A percentile compares a stretch with the other conserved stretches of the same genome.
These are phyloP conservation scores for Hydrophis major DNA, from an alignment of 2,797 vertebrate genomes.

Conservation along the genomic window DNA sequence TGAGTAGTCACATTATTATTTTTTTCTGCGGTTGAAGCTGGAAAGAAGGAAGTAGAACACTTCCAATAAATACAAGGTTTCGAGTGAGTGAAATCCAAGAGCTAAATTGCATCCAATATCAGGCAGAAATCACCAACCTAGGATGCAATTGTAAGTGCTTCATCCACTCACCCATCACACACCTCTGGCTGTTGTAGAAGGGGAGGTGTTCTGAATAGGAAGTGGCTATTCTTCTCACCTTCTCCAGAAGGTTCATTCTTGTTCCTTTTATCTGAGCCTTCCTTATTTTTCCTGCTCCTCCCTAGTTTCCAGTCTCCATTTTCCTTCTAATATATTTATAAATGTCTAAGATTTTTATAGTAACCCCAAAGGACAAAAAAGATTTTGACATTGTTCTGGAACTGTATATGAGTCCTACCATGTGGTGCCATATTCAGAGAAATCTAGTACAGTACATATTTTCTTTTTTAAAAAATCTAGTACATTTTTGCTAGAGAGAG, in stretches of 20 bases:
- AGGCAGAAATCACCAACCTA: background rate
- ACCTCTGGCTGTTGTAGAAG: background rate
- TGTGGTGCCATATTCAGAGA: background rate
- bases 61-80: background rate
- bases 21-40: background rate
- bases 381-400: background rate
- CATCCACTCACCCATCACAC: background rate
- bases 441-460: background rate
- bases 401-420: background rate
- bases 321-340: background rate
- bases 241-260: background rate
- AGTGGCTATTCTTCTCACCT: background rate
- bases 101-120: background rate
- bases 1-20: background rate
- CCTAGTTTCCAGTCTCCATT: too few species aligned
- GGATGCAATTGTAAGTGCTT: too few species aligned
- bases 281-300: too few species aligned
- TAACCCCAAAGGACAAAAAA: background rate
- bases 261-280: background rate
- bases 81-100: background rate
- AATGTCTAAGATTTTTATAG: background rate
- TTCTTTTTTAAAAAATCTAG: background rate
- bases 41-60: background rate
- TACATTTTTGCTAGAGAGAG: background rate
- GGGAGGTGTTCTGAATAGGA: background rate